Conservation (phyloP, 2,797 vertebrate genomes). For the Rousettus madagascariensis region DNA sequence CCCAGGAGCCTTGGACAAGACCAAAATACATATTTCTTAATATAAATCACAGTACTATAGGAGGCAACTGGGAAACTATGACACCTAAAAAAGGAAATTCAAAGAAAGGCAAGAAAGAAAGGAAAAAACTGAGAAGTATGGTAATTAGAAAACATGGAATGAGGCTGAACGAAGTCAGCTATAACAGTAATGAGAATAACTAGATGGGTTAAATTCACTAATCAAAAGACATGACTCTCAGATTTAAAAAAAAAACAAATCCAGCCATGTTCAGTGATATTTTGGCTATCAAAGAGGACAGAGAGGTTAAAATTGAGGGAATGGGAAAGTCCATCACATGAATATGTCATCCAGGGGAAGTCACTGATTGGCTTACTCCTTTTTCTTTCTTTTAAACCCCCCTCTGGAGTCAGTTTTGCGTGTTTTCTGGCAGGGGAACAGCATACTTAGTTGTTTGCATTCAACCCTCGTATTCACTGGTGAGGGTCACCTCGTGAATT, state of each 20-base stretch:
- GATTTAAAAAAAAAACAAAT: background rate
- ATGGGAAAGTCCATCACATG: background rate
- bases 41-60: background rate
- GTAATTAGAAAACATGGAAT: background rate
- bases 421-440: background rate
- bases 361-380: background rate
- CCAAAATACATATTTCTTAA: background rate
- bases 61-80: background rate
- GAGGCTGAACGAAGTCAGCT: background rate
- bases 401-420: background rate
- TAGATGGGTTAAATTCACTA: background rate
- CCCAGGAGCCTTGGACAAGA: background rate
- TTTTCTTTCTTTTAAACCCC: background rate
- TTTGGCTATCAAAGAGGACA: background rate
- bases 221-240: background rate
- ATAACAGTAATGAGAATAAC: background rate
- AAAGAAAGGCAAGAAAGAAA: background rate
- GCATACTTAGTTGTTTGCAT: background rate
- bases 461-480: background rate
- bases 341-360: background rate
- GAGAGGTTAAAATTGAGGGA: background rate
- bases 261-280: background rate
- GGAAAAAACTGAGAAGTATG: background rate
- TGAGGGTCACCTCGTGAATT: background rate
- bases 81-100: background rate